These are phyloP conservation scores for Thymelicus sylvestris DNA, from an alignment of 2,888 invertebrate genomes.

Conservation along the genomic window DNA sequence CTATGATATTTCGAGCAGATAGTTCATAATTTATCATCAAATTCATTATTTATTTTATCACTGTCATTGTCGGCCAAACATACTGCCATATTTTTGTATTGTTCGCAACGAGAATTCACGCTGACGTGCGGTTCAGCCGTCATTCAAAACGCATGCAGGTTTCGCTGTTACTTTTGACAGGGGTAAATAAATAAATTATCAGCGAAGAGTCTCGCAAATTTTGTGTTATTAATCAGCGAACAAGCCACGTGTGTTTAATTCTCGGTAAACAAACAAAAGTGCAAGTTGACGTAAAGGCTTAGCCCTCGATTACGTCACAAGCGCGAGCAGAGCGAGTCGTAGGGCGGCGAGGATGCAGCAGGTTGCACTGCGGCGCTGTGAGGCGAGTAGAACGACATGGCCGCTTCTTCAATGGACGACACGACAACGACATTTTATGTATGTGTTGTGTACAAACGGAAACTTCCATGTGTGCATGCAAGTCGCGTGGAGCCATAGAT, in stretches of 20 bases:
- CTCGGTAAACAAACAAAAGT: slow-evolving; percentile 51
- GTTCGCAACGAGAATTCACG: neutral
- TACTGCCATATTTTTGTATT: neutral
- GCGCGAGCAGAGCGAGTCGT: slow-evolving; percentile 53
- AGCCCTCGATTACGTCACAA: slow-evolving; percentile 53
- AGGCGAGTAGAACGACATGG: slow-evolving; percentile 62
- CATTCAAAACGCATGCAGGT: slow-evolving; percentile 15
- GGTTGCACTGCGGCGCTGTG: slow-evolving; percentile 39
- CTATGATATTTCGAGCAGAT: no score
- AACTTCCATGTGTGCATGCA: no score
- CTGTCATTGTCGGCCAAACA: neutral
- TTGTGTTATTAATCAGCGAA: slow-evolving; percentile 27
- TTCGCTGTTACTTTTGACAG: slow-evolving; percentile 27
- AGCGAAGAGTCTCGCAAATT: slow-evolving; percentile 14
- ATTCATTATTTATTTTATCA: no score
- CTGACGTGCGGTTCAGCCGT: slow-evolving; percentile 16
- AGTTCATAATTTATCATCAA: no score
- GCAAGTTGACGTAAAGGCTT: slow-evolving; percentile 57
- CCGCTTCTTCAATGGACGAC: no score
- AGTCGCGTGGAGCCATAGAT: no score
- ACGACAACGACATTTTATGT: no score
- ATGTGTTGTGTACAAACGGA: no score
- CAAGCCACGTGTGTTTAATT: slow-evolving; percentile 25
- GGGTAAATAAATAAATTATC: slow-evolving; percentile 31
- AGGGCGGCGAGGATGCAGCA: slow-evolving; percentile 52